Conservation (phyloP, 2,888 invertebrate species). For the Aphidius colemani region DNA sequence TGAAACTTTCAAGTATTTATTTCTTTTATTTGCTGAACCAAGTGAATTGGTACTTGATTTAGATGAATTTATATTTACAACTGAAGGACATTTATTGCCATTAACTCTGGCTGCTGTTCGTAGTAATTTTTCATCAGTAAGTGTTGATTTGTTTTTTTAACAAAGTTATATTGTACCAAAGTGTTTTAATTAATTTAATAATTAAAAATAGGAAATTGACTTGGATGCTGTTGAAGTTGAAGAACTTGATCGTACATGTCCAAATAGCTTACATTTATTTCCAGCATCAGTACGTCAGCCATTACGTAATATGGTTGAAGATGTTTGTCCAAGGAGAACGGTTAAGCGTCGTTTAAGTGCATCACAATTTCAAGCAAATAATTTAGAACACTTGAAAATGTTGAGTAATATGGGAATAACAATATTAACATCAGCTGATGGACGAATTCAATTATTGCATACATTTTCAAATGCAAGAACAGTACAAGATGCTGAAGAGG, state of each 20-base stretch:
- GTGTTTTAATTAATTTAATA: neutral
- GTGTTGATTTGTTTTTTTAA: constrained; percentile 42
- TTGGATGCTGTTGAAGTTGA: constrained; percentile 62
- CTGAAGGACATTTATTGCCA: constrained; percentile 95
- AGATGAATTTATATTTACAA: constrained; percentile 87
- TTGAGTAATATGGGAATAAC: constrained; percentile 95
- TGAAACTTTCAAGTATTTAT: constrained; percentile 97
- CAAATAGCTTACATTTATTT: constrained; percentile 81
- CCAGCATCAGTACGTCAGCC: constrained; percentile 84
- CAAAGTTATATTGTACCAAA: constrained; percentile 22
- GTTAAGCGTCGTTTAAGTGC: constrained; percentile 70
- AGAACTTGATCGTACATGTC: constrained; percentile 77
- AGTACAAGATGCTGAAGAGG: constrained; percentile 86
- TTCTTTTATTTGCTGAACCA: constrained; percentile 88
- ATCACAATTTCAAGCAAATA: constrained; percentile 77
- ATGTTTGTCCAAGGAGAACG: constrained; percentile 72
- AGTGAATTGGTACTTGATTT: constrained; percentile 80
- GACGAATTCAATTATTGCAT: constrained; percentile 90
- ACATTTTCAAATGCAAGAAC: constrained; percentile 84
- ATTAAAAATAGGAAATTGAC: constrained; percentile 47
- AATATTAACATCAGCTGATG: constrained; percentile 85
- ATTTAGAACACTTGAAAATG: constrained; percentile 84
- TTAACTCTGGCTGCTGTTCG: constrained; percentile 75
- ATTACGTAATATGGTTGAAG: constrained; percentile 82
- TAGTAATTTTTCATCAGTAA: constrained; percentile 63